Conservation (phyloP, 2,888 invertebrate species). For the Pristionchus mayeri region DNA sequence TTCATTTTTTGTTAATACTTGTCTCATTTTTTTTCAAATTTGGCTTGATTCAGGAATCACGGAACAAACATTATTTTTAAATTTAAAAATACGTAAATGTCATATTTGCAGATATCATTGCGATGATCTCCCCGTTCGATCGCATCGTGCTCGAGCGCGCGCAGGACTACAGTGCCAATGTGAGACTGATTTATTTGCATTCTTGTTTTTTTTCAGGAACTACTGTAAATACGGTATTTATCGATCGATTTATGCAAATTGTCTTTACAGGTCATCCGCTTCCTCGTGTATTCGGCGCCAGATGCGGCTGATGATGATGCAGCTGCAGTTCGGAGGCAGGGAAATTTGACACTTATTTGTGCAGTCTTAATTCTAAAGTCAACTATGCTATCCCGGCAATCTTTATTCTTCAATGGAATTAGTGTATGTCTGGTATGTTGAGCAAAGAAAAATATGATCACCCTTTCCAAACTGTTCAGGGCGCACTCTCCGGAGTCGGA, state of each 20-base stretch:
- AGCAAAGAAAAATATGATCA: background rate
- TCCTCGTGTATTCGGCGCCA: conserved; percentile 32
- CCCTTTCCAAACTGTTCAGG: too few species aligned
- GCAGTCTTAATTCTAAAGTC: background rate
- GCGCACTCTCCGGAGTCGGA: too few species aligned
- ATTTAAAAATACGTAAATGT: too few species aligned
- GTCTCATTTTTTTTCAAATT: too few species aligned
- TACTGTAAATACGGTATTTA: background rate
- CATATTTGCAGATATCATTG: conserved; percentile 44
- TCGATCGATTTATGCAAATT: too few species aligned
- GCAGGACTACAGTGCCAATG: conserved; percentile 40
- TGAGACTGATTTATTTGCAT: background rate
- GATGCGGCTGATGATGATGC: background rate
- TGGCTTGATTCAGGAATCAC: too few species aligned
- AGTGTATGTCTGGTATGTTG: too few species aligned
- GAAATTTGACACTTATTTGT: background rate
- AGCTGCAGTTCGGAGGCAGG: background rate
- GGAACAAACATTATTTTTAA: too few species aligned
- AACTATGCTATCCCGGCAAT: too few species aligned
- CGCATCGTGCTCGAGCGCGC: conserved; percentile 20
- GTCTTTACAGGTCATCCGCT: background rate
- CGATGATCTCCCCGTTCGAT: conserved; percentile 42
- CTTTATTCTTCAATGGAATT: too few species aligned
- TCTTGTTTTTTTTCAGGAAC: too few species aligned
- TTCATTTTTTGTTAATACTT: too few species aligned